Percentiles rank a stretch among this genome's conserved stretches.
phyloP scores from a whole-genome alignment of 2,797 vertebrate species.

The Simalia tracyae region DNA sequence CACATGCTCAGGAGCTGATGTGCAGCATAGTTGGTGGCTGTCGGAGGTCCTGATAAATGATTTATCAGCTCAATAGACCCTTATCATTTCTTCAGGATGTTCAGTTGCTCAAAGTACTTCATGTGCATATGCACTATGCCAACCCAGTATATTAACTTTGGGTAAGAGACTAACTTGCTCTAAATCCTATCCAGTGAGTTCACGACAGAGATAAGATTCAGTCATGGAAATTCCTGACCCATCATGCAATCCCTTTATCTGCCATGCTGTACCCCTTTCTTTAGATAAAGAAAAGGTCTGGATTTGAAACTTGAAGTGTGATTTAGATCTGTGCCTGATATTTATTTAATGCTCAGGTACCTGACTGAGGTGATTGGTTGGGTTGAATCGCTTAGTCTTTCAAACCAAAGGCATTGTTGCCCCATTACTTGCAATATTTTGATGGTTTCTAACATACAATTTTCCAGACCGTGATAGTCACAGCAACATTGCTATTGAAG shows the following conservation, averaged over 20 bases:
- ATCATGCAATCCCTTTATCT: neutral
- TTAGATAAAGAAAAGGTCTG: slow-evolving; percentile 18
- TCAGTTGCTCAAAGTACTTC: neutral
- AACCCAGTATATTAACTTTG: slow-evolving; percentile 22
- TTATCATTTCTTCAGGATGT: neutral
- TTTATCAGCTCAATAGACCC: neutral
- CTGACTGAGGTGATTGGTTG: slow-evolving; percentile 35
- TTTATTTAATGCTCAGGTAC: neutral
- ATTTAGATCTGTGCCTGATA: neutral
- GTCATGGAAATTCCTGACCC: neutral
- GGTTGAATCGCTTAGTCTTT: neutral
- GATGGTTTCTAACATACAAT: neutral
- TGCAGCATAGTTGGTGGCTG: neutral
- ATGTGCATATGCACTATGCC: neutral
- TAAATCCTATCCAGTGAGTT: neutral
- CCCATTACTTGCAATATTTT: slow-evolving; percentile 16
- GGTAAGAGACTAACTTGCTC: neutral
- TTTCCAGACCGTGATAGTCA: neutral
- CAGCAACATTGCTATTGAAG: neutral
- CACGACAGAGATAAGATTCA: fast-evolving
- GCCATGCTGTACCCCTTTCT: neutral
- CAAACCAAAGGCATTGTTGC: slow-evolving; percentile 24
- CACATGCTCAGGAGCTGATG: neutral
- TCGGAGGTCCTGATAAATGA: neutral
- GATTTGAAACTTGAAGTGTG: neutral